Base-by-base conservation (phyloP, 2,888 invertebrate species). In the Rhagium mordax region DNA sequence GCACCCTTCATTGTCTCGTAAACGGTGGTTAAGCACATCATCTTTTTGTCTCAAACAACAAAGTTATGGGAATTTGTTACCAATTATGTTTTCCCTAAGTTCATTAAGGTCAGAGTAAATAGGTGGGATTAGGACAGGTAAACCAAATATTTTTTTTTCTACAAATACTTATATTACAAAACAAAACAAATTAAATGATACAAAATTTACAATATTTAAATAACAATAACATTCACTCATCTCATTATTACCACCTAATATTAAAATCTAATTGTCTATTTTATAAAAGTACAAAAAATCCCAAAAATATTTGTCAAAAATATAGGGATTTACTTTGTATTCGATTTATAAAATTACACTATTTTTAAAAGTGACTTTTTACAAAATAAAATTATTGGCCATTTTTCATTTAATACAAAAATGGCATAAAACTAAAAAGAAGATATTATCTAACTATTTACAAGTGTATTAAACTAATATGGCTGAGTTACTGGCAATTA, bases 251-350 rank as follows among this genome's bases (percentile, higher is more conserved):
- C 27, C 61, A 18, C 48, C 33, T 66, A 66, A 67, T n/a, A 21
- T 65, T 71, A 70, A 41, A 49, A 68, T 65, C 55, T 59, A 70
- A 49, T 49, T 18, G 24, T 67, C 64, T 72, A 78, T 41, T 74
- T 84, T 87, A 86, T 85, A 87, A 86, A 86, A 86, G 86, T 86
- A 87, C 82, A 85, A 86, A 85, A 84, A 84, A 85, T 85, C 85
- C 85, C 85, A 84, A 85, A 86, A 85, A 86, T 86, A 85, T 84
- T 79, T 81, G 81, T 81, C 79, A 80, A 84, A 86, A 86, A 86
- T 57, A 86, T 86, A 86, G 85, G 85, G 84, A 84, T 84, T 84
- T 71, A 53, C 72, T 74, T 73, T 71, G 75, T 80, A 74, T 78
- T 72, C 67, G 66, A 64, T 75, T 77, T 77, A 81, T 67, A 82